A percentile compares a stretch with the other conserved stretches of the same genome.
Evolutionary conservation across 2,888 invertebrate genomes (phyloP).

Genomic region (Oxycera nigricornis): DNA sequence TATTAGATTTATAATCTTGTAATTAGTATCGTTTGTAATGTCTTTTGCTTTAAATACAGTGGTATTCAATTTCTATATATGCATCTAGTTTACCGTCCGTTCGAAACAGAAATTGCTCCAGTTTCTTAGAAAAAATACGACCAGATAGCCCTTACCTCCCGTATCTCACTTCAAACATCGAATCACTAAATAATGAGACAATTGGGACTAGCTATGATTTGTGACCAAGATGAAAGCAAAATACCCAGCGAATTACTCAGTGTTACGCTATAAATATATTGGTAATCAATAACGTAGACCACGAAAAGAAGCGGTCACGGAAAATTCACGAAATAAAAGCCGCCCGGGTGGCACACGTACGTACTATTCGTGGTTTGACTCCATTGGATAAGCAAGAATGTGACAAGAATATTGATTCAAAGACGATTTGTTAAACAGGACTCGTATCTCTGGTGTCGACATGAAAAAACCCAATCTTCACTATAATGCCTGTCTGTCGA

Average conservation of each 20-base stretch:
- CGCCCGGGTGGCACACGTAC: slow-evolving; percentile 1
- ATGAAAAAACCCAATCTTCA: slow-evolving; percentile 2
- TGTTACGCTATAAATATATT: slow-evolving; percentile 13
- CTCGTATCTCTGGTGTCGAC: slow-evolving; percentile 20
- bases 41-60: no score
- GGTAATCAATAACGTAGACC: slow-evolving; percentile 15
- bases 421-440: slow-evolving; percentile 37
- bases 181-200: slow-evolving; percentile 12
- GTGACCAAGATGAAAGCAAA: slow-evolving; percentile 3
- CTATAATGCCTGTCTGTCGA: slow-evolving; percentile 1
- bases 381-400: background rate
- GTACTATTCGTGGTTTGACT: background rate
- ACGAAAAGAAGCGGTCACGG: background rate
- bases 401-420: slow-evolving; percentile 40
- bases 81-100: no score
- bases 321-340: background rate
- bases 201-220: slow-evolving; percentile 2
- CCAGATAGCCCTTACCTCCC: background rate
- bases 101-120: no score
- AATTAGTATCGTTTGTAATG: no score
- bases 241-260: slow-evolving; percentile 5
- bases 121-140: no score
- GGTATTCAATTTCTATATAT: no score
- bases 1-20: no score
- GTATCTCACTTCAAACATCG: background rate